phyloP scores from a whole-genome alignment of 2,797 vertebrate genomes.

The Pteropus rufus region DNA sequence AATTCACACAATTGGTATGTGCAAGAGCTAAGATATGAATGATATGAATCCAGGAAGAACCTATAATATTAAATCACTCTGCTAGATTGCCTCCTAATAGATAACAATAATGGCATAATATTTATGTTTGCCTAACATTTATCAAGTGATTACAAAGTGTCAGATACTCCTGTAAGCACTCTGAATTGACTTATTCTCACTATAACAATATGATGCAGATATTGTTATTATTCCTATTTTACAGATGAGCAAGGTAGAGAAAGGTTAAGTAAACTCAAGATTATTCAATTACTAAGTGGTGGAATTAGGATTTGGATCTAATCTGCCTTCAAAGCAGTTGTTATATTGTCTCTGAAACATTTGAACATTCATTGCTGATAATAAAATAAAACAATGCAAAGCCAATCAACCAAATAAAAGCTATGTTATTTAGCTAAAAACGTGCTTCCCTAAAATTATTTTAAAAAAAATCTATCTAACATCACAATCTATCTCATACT shows the following conservation, averaged over 20 bases:
- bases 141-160: background rate
- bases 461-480: background rate
- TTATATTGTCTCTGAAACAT: background rate
- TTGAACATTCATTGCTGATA: background rate
- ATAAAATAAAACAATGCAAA: background rate
- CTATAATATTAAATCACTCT: background rate
- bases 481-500: background rate
- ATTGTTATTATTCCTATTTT: background rate
- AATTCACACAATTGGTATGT: background rate
- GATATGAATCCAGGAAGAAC: background rate
- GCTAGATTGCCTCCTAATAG: background rate
- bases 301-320: background rate
- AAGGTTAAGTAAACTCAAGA: background rate
- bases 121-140: slow-evolving; percentile 29
- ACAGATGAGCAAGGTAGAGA: background rate
- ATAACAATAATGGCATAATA: background rate
- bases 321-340: background rate
- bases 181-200: background rate
- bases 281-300: background rate
- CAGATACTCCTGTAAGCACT: background rate
- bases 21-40: background rate
- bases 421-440: background rate
- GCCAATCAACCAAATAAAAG: background rate
- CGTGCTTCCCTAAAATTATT: background rate
- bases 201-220: background rate